A percentile compares a stretch with the other conserved stretches of the same genome.
These are phyloP conservation scores for Drosophila leontia DNA, from an alignment of 1,140 invertebrate genomes.

Conservation along the genomic window DNA sequence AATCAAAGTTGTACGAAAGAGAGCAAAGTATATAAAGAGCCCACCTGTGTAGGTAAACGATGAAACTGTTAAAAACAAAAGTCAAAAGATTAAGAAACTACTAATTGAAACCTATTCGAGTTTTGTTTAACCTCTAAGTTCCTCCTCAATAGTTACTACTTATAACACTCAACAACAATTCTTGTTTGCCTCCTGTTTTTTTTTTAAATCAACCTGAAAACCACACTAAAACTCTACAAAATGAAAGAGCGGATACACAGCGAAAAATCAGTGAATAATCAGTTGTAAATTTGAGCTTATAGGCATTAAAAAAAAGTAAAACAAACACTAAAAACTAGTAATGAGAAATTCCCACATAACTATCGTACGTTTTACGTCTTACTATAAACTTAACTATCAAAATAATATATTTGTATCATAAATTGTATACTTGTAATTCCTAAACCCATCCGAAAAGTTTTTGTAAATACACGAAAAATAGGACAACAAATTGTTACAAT, in stretches of 20 bases:
- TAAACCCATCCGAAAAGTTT: slow-evolving; percentile 27
- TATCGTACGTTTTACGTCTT: slow-evolving; percentile 49
- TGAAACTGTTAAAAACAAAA: slow-evolving; percentile 51
- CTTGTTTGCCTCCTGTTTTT: slow-evolving; percentile 22
- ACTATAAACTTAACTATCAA: slow-evolving; percentile 43
- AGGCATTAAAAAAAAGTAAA: slow-evolving; percentile 53
- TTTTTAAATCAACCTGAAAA: slow-evolving; percentile 6
- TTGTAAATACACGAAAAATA: slow-evolving; percentile 39
- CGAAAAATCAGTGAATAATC: slow-evolving; percentile 66
- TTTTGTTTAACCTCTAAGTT: slow-evolving; percentile 43
- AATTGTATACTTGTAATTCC: slow-evolving; percentile 53
- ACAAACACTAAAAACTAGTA: slow-evolving; percentile 13
- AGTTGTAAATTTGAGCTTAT: slow-evolving; percentile 84
- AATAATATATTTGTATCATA: slow-evolving; percentile 50
- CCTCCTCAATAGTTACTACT: slow-evolving; percentile 46
- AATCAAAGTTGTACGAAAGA: slow-evolving; percentile 50
- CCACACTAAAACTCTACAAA: slow-evolving; percentile 7
- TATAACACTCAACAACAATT: slow-evolving; percentile 1
- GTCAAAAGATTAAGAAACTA: slow-evolving; percentile 32
- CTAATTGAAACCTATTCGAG: slow-evolving; percentile 27
- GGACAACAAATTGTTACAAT: slow-evolving; percentile 31
- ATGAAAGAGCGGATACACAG: slow-evolving; percentile 11
- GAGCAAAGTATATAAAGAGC: slow-evolving; percentile 54
- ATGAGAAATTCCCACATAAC: slow-evolving; percentile 37
- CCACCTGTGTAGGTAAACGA: slow-evolving; percentile 78